A percentile compares a stretch with the other conserved stretches of the same genome.
phyloP scores from a whole-genome alignment of 2,797 vertebrate species.

The Paguma larvata region DNA sequence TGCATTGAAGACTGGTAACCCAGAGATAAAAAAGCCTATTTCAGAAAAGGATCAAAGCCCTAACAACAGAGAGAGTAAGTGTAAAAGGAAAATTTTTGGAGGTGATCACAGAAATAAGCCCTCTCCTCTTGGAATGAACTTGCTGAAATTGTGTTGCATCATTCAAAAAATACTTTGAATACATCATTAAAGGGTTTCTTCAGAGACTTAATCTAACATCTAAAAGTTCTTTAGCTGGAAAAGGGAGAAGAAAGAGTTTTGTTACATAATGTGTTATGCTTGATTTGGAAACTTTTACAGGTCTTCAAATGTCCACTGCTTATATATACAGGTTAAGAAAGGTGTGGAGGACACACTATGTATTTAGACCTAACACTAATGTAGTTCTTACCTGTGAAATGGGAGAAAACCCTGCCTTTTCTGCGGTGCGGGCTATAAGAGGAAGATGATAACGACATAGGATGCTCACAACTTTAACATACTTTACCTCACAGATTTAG shows the following conservation, averaged over 20 bases:
- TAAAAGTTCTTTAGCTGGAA: slow-evolving; percentile 65
- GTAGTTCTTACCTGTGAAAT: neutral
- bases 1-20: slow-evolving; percentile 61
- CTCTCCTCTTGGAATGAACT: slow-evolving; percentile 63
- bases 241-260: slow-evolving; percentile 34
- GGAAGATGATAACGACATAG: neutral
- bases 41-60: slow-evolving; percentile 70
- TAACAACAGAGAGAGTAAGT: slow-evolving; percentile 58
- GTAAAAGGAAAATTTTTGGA: slow-evolving; percentile 72
- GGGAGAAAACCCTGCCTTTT: neutral
- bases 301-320: neutral
- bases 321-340: neutral
- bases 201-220: slow-evolving; percentile 54
- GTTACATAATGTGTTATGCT: slow-evolving; percentile 54
- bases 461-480: neutral
- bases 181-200: slow-evolving; percentile 68
- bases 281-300: slow-evolving; percentile 54
- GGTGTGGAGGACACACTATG: neutral
- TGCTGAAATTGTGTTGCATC: slow-evolving; percentile 69
- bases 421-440: neutral
- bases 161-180: slow-evolving; percentile 75
- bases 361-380: neutral
- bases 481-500: neutral
- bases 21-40: slow-evolving; percentile 50
- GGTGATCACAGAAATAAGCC: slow-evolving; percentile 70